A percentile compares a stretch with the other conserved stretches of the same genome.
Evolutionary conservation across 2,888 invertebrate genomes (phyloP).

Genomic region (Drosophila acutilabella): DNA sequence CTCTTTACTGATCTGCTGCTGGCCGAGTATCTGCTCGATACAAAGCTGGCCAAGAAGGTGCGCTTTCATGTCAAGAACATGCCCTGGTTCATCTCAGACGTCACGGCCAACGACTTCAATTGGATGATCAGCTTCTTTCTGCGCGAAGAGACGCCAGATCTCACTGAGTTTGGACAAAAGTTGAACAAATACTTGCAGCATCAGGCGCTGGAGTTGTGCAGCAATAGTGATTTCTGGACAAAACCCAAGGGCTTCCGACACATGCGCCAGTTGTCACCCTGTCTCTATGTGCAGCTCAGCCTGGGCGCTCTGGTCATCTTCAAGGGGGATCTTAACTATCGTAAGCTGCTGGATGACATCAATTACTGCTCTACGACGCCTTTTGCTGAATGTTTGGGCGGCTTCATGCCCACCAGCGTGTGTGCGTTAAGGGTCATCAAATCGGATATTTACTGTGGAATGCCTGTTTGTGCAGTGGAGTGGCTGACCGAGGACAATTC

Average conservation of each 20-base stretch:
- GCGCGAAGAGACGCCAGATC: slow-evolving; percentile 66
- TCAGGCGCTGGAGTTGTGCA: slow-evolving; percentile 83
- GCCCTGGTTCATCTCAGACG: slow-evolving; percentile 98
- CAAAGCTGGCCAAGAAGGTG: slow-evolving; percentile 87
- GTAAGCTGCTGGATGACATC: slow-evolving; percentile 95
- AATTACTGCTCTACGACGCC: slow-evolving; percentile 90
- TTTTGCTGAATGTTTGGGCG: slow-evolving; percentile 86
- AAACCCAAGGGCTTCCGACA: slow-evolving; percentile 90
- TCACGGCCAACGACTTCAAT: slow-evolving; percentile 90
- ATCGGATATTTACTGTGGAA: slow-evolving; percentile 93
- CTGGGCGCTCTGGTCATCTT: slow-evolving; percentile 90
- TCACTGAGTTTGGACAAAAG: slow-evolving; percentile 85
- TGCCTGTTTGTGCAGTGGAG: slow-evolving; percentile 88
- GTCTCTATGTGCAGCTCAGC: slow-evolving; percentile 90
- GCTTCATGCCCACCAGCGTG: slow-evolving; percentile 92
- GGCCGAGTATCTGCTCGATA: slow-evolving; percentile 91
- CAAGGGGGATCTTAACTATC: slow-evolving; percentile 98
- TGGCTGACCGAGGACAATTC: slow-evolving; percentile 86
- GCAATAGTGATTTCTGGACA: slow-evolving; percentile 93
- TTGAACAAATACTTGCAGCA: slow-evolving; percentile 87
- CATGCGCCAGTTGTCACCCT: slow-evolving; percentile 89
- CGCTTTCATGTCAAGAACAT: slow-evolving; percentile 94
- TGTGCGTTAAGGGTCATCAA: slow-evolving; percentile 94
- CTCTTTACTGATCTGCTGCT: slow-evolving; percentile 94
- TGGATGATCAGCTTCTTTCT: slow-evolving; percentile 87